Evolutionary conservation across 2,888 invertebrate species (phyloP).

Genomic region (Agriotes lineatus): DNA sequence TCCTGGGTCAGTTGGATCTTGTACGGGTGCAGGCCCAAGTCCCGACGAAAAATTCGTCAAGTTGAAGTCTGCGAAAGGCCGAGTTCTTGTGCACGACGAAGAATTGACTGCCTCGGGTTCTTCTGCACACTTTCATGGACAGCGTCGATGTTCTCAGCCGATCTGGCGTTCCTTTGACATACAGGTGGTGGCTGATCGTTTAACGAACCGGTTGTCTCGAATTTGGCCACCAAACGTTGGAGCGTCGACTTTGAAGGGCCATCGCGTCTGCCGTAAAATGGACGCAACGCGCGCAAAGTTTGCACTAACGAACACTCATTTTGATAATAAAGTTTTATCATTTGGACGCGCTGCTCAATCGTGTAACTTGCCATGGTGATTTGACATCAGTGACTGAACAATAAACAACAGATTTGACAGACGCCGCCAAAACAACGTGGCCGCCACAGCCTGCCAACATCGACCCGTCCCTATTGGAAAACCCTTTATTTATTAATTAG

Average conservation of each 20-base stretch:
- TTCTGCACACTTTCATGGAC: slow-evolving; percentile 54
- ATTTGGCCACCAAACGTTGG: slow-evolving; percentile 49
- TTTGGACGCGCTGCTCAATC: slow-evolving; percentile 40
- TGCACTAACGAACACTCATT: too few species aligned
- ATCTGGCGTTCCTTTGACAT: slow-evolving; percentile 52
- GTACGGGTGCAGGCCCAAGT: too few species aligned
- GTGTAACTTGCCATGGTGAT: too few species aligned
- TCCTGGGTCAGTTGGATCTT: slow-evolving; percentile 46
- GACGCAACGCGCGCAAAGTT: too few species aligned
- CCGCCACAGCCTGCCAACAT: too few species aligned
- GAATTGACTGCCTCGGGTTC: slow-evolving; percentile 56
- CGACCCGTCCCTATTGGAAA: too few species aligned
- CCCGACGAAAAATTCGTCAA: slow-evolving; percentile 51
- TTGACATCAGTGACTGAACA: too few species aligned
- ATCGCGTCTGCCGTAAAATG: slow-evolving; percentile 41
- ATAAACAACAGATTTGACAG: too few species aligned
- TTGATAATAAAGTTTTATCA: slow-evolving; percentile 38
- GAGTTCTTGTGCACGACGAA: slow-evolving; percentile 52
- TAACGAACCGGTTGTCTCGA: slow-evolving; percentile 53
- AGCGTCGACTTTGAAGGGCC: slow-evolving; percentile 43
- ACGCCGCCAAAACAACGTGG: too few species aligned
- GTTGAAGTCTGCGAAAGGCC: slow-evolving; percentile 53
- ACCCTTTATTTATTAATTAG: neutral
- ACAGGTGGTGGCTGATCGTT: slow-evolving; percentile 50
- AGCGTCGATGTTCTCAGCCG: slow-evolving; percentile 54